Conservation (phyloP, 2,888 invertebrate species). For the Phorcus lineatus region DNA sequence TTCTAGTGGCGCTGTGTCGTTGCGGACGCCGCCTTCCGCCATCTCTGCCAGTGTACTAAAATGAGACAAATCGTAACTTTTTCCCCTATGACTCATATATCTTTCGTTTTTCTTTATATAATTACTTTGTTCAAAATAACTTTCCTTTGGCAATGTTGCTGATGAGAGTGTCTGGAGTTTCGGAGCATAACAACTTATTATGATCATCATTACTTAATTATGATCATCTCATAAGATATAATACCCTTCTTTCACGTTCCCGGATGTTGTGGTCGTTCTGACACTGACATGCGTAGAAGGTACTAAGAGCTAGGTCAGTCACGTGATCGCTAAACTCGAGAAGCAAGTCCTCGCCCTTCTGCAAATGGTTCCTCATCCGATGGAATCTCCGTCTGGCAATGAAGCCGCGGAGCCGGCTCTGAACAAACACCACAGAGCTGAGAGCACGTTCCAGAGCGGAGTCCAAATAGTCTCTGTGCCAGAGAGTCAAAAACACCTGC, state of each 20-base stretch:
- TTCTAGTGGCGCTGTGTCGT: neutral
- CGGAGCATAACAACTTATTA: too few species aligned
- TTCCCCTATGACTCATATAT: too few species aligned
- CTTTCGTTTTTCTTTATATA: too few species aligned
- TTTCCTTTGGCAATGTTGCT: too few species aligned
- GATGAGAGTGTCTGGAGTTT: too few species aligned
- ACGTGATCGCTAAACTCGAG: slow-evolving; percentile 34
- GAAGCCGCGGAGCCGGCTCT: slow-evolving; percentile 55
- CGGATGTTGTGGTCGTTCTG: slow-evolving; percentile 5
- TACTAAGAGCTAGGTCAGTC: slow-evolving; percentile 31
- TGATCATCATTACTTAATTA: too few species aligned
- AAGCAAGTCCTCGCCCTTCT: slow-evolving; percentile 37
- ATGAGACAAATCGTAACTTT: neutral
- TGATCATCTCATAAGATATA: too few species aligned
- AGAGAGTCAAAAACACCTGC: slow-evolving; percentile 70
- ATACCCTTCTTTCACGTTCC: slow-evolving; percentile 14
- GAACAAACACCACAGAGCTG: slow-evolving; percentile 50
- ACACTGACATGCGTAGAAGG: slow-evolving; percentile 1
- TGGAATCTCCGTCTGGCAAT: slow-evolving; percentile 44
- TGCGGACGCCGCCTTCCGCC: neutral
- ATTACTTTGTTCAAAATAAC: too few species aligned
- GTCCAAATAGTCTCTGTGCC: slow-evolving; percentile 66
- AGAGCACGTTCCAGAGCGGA: slow-evolving; percentile 46
- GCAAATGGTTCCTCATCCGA: slow-evolving; percentile 22
- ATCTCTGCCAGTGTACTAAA: neutral